Percentiles rank a stretch among this genome's conserved stretches.
Evolutionary conservation across 2,113 vertebrate species (phyloP).

Genomic region (Cyanoderma ruficeps): DNA sequence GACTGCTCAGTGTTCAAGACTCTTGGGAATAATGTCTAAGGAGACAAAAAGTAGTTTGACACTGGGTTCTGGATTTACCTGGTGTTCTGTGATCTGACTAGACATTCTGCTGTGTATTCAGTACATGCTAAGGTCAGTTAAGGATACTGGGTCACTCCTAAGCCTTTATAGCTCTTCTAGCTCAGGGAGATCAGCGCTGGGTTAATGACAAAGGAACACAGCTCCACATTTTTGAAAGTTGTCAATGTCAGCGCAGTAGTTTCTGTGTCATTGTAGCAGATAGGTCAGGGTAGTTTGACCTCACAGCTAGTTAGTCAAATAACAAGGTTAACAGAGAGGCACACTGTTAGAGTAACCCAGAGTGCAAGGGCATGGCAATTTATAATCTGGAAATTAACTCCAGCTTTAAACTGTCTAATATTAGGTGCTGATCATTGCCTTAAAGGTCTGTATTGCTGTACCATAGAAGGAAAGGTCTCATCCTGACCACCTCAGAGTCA

Average conservation of each 20-base stretch:
- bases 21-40: not conserved
- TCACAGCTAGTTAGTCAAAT: not conserved
- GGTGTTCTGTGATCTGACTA: not conserved
- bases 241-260: not conserved
- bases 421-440: not conserved
- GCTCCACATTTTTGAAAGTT: not conserved
- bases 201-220: not conserved
- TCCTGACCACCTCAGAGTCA: not conserved
- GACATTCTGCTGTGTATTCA: not conserved
- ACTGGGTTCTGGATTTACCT: not conserved
- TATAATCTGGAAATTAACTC: not conserved
- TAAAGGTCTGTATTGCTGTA: not conserved
- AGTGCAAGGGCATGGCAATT: not conserved
- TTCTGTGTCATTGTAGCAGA: not conserved
- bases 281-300: not conserved
- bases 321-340: not conserved
- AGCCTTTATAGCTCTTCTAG: not conserved
- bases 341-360: not conserved
- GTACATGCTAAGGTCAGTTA: not conserved
- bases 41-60: not conserved
- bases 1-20: not conserved
- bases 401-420: not conserved
- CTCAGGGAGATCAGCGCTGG: not conserved
- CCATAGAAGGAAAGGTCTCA: not conserved
- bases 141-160: constrained; percentile 6